These are phyloP conservation scores for Ophion costatus DNA, from an alignment of 2,888 invertebrate genomes.

Conservation along the genomic window DNA sequence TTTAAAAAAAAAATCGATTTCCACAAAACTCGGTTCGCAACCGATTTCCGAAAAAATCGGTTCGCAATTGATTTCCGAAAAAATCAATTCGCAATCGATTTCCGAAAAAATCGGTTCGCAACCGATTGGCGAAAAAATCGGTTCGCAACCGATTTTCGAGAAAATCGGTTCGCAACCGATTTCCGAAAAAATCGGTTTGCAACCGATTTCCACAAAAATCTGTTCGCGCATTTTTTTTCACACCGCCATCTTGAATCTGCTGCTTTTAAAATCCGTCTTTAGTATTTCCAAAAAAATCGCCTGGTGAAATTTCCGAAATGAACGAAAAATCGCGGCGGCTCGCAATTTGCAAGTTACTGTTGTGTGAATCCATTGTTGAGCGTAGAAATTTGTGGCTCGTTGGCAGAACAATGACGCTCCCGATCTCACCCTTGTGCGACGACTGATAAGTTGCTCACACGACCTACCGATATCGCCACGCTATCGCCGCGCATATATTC, in stretches of 20 bases:
- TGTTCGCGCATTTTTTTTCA: background rate
- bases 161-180: background rate
- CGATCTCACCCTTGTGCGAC: constrained; percentile 16
- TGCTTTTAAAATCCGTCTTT: background rate
- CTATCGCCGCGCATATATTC: constrained; percentile 1
- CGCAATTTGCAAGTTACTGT: background rate
- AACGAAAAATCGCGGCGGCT: background rate
- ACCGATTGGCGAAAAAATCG: background rate
- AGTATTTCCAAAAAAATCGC: background rate
- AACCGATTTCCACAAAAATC: background rate
- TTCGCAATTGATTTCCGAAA: no score
- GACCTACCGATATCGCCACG: constrained; percentile 6
- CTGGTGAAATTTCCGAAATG: background rate
- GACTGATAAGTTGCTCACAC: constrained; percentile 35
- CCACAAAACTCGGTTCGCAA: no score
- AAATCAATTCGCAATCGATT: background rate
- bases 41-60: no score
- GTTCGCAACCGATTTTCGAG: background rate
- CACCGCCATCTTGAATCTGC: background rate
- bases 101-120: no score
- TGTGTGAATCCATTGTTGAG: constrained; percentile 3
- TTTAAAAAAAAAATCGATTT: no score
- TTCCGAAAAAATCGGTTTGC: background rate
- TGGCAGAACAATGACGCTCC: background rate
- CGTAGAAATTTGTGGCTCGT: background rate